Conservation (phyloP, 2,113 vertebrate genomes). For the Neodontobutis hainanensis region DNA sequence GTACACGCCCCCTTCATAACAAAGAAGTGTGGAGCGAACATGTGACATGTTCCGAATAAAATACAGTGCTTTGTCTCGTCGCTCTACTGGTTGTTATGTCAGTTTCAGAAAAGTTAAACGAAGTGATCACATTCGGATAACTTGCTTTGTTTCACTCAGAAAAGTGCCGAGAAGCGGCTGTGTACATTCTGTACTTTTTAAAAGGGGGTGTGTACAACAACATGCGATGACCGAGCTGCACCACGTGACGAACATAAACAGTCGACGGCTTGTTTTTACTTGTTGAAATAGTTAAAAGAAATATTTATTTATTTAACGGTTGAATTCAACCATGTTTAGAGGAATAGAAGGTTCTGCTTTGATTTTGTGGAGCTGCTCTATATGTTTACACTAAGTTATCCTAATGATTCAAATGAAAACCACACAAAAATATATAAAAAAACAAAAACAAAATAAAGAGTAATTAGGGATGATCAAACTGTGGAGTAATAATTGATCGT, state of each 20-base stretch:
- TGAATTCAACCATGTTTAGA: too few species aligned
- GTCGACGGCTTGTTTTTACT: not conserved
- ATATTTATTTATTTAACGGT: too few species aligned
- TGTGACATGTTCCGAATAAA: not conserved
- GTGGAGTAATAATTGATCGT: too few species aligned
- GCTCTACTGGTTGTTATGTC: not conserved
- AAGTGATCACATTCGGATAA: not conserved
- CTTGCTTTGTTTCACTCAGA: not conserved
- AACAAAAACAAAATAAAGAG: too few species aligned
- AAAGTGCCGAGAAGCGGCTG: not conserved
- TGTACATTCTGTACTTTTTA: conserved; percentile 44
- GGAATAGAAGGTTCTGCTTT: too few species aligned
- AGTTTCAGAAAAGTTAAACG: not conserved
- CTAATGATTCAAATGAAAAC: too few species aligned
- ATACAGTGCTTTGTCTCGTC: not conserved
- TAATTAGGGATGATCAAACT: too few species aligned
- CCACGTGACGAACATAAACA: not conserved
- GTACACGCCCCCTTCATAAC: conserved; percentile 26
- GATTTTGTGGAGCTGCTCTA: too few species aligned
- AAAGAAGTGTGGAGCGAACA: not conserved
- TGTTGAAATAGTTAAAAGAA: too few species aligned
- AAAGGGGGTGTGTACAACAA: conserved; percentile 20
- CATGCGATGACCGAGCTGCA: not conserved
- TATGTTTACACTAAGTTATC: too few species aligned
- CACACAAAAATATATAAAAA: too few species aligned